Conservation (phyloP, 2,888 invertebrate genomes). For the Dichetophora obliterata region DNA sequence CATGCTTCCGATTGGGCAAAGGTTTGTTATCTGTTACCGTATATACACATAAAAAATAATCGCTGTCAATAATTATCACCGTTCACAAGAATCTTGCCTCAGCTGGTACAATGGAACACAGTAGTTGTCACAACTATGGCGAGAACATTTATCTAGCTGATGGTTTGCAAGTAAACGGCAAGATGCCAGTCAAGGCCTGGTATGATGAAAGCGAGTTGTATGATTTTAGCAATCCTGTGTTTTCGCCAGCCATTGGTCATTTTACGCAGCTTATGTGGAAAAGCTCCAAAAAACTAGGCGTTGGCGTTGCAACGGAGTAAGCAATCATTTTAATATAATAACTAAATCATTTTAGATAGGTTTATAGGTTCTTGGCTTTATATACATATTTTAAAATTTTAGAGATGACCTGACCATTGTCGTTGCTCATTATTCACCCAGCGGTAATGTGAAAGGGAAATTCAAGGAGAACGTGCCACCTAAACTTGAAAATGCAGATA, state of each 20-base stretch:
- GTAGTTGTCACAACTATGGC: slow-evolving; percentile 83
- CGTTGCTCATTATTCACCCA: slow-evolving; percentile 55
- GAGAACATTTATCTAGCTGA: slow-evolving; percentile 87
- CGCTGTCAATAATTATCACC: not conserved
- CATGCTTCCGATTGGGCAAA: slow-evolving; percentile 82
- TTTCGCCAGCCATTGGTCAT: slow-evolving; percentile 80
- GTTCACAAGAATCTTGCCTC: slow-evolving; percentile 55
- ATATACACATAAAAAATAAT: too few species aligned
- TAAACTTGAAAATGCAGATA: not conserved
- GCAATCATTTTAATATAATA: too few species aligned
- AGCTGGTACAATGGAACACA: slow-evolving; percentile 78
- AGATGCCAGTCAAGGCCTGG: slow-evolving; percentile 73
- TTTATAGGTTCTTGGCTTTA: not conserved
- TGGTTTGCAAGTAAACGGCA: slow-evolving; percentile 74
- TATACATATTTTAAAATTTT: not conserved
- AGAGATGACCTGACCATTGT: slow-evolving; percentile 73
- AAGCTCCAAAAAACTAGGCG: slow-evolving; percentile 80
- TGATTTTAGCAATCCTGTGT: slow-evolving; percentile 75
- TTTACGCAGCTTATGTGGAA: slow-evolving; percentile 90
- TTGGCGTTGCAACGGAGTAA: slow-evolving; percentile 74
- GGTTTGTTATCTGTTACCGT: slow-evolving; percentile 57
- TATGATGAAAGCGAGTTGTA: slow-evolving; percentile 81
- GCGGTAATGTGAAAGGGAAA: slow-evolving; percentile 86
- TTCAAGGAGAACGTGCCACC: slow-evolving; percentile 81
- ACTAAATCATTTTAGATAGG: not conserved